A percentile compares a stretch with the other conserved stretches of the same genome.
Evolutionary conservation across 2,113 vertebrate species (phyloP).

Genomic region (Poeciliopsis retropinna): DNA sequence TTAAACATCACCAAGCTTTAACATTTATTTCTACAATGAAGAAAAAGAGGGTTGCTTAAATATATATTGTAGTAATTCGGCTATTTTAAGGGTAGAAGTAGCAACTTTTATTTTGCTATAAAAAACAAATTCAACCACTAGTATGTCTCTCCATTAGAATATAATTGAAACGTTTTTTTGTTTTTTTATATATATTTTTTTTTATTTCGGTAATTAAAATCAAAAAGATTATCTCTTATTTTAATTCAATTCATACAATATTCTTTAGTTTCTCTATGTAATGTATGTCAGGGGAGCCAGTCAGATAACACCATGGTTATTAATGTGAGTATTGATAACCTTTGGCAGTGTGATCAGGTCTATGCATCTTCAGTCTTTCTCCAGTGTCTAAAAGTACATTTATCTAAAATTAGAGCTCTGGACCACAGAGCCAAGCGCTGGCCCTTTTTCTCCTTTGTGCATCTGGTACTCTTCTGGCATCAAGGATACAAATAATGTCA

Average conservation of each 20-base stretch:
- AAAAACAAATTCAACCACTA: too few relatives aligned
- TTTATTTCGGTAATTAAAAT: too few relatives aligned
- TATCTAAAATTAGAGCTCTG: neutral
- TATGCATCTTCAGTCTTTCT: neutral
- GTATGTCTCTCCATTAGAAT: neutral
- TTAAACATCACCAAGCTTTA: neutral
- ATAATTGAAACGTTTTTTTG: too few relatives aligned
- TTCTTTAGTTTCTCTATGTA: neutral
- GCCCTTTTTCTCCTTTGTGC: too few relatives aligned
- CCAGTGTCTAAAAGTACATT: neutral
- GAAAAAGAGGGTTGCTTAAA: neutral
- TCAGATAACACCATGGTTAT: neutral
- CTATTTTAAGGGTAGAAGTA: neutral
- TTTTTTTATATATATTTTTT: too few relatives aligned
- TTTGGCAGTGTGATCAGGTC: neutral
- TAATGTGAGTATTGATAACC: neutral
- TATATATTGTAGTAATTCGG: neutral
- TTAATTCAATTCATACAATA: too few relatives aligned
- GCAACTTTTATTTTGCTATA: neutral
- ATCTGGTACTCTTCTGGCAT: too few relatives aligned
- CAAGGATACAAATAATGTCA: too few relatives aligned
- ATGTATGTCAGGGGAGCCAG: neutral
- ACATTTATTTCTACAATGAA: neutral
- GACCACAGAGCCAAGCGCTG: too few relatives aligned
- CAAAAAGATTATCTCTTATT: too few relatives aligned